A percentile compares a stretch with the other conserved stretches of the same genome.
These are phyloP conservation scores for Choloepus hoffmanni DNA, from an alignment of 2,113 vertebrate species.

Conservation along the genomic window DNA sequence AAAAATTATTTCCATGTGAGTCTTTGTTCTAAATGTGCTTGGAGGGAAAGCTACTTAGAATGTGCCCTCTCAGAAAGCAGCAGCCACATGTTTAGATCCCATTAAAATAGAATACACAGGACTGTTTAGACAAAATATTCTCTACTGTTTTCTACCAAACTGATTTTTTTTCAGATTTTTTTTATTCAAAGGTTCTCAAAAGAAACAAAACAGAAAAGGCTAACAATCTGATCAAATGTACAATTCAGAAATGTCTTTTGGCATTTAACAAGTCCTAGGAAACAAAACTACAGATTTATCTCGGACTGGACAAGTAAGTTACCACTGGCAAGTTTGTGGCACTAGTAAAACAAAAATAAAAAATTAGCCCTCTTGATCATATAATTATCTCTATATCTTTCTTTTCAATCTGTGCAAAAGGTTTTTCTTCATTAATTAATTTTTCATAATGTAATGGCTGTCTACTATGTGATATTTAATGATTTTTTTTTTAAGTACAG, in stretches of 20 bases:
- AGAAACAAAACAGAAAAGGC: slow-evolving; percentile 97
- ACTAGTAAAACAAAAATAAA: slow-evolving; percentile 96
- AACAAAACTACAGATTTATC: slow-evolving; percentile 94
- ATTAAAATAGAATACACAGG: neutral
- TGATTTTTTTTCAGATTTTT: slow-evolving; percentile 82
- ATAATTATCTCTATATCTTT: slow-evolving; percentile 98
- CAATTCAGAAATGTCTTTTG: slow-evolving; percentile 95
- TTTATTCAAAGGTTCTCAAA: slow-evolving; percentile 98
- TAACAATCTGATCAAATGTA: slow-evolving; percentile 96
- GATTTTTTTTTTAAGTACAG: slow-evolving; percentile 94
- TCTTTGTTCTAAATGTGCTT: neutral
- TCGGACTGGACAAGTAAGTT: slow-evolving; percentile 97
- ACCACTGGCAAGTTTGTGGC: slow-evolving; percentile 98
- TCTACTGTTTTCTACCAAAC: neutral
- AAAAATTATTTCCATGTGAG: slow-evolving; percentile 6
- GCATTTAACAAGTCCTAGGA: slow-evolving; percentile 95
- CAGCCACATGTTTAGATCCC: neutral
- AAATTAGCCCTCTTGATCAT: slow-evolving; percentile 97
- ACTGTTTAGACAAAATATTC: neutral
- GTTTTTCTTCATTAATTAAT: slow-evolving; percentile 99
- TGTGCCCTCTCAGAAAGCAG: neutral
- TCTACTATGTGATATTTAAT: slow-evolving; percentile 96
- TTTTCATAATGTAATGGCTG: slow-evolving; percentile 99
- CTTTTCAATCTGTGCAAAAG: slow-evolving; percentile 99
- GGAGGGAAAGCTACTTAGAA: neutral